These are phyloP conservation scores for Threskiornis aethiopicus DNA, from an alignment of 2,797 vertebrate species.

Conservation along the genomic window DNA sequence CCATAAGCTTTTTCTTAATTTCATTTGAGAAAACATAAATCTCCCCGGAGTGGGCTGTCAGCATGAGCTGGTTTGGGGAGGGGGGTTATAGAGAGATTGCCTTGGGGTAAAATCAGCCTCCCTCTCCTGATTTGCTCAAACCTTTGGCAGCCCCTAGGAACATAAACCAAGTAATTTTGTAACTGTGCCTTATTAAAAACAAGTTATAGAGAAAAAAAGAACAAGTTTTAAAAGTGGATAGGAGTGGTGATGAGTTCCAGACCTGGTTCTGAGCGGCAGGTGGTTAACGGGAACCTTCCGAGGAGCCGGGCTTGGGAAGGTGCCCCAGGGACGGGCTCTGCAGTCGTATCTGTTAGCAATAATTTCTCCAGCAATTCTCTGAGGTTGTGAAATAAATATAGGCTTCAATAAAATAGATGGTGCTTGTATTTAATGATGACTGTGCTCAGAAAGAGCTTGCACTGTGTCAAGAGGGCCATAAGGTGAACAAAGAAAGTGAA, in stretches of 20 bases:
- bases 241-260: slow-evolving; percentile 53
- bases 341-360: background rate
- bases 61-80: background rate
- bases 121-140: slow-evolving; percentile 25
- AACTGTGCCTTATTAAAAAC: slow-evolving; percentile 57
- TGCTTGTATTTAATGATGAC: background rate
- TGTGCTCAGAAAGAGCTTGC: background rate
- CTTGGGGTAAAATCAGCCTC: slow-evolving; percentile 21
- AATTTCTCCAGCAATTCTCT: slow-evolving; percentile 29
- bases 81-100: slow-evolving; percentile 2
- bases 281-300: slow-evolving; percentile 2
- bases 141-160: slow-evolving; percentile 29
- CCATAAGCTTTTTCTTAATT: background rate
- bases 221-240: background rate
- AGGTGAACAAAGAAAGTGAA: slow-evolving; percentile 13
- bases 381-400: slow-evolving; percentile 39
- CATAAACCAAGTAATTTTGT: slow-evolving; percentile 49
- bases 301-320: background rate
- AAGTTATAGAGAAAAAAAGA: slow-evolving; percentile 3
- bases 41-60: background rate
- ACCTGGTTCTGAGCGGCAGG: background rate
- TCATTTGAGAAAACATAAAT: slow-evolving; percentile 17
- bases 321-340: background rate
- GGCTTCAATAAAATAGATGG: slow-evolving; percentile 10
- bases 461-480: background rate